Evolutionary conservation across 2,113 vertebrate species (phyloP).

Genomic region (Tachuris rubrigastra): DNA sequence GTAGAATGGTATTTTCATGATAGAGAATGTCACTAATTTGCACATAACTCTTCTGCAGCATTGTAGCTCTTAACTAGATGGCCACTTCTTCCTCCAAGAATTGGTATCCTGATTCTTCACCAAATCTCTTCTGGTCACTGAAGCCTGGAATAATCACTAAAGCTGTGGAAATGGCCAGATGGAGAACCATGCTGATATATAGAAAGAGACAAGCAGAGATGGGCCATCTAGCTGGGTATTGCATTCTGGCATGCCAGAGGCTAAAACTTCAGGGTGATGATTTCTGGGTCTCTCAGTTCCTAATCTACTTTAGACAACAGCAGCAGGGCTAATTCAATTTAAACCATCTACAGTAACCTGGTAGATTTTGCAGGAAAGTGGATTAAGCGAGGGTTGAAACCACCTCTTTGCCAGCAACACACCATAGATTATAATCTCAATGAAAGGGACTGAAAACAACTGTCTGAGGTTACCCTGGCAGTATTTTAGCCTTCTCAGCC

Average conservation of each 20-base stretch:
- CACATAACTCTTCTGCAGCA: background rate
- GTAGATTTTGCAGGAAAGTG: conserved; percentile 26
- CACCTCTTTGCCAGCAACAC: background rate
- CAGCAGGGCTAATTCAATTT: conserved; percentile 2
- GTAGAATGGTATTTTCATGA: background rate
- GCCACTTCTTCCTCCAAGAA: background rate
- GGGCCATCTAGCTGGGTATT: accelerated
- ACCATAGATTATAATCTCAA: background rate
- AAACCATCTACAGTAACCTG: conserved; percentile 14
- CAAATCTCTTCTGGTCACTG: background rate
- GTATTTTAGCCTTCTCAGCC: background rate
- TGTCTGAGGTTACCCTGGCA: background rate
- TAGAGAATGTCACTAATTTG: background rate
- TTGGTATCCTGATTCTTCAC: background rate
- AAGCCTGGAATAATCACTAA: background rate
- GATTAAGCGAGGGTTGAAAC: conserved; percentile 36
- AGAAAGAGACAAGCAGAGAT: background rate
- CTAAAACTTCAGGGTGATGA: background rate
- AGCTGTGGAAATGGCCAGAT: background rate
- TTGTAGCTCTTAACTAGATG: background rate
- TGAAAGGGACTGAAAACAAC: background rate
- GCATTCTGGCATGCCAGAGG: background rate
- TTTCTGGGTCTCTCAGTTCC: background rate
- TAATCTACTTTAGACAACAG: conserved; percentile 25
- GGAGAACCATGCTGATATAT: background rate